Conservation (phyloP, 2,113 vertebrate species). For the Riparia riparia region DNA sequence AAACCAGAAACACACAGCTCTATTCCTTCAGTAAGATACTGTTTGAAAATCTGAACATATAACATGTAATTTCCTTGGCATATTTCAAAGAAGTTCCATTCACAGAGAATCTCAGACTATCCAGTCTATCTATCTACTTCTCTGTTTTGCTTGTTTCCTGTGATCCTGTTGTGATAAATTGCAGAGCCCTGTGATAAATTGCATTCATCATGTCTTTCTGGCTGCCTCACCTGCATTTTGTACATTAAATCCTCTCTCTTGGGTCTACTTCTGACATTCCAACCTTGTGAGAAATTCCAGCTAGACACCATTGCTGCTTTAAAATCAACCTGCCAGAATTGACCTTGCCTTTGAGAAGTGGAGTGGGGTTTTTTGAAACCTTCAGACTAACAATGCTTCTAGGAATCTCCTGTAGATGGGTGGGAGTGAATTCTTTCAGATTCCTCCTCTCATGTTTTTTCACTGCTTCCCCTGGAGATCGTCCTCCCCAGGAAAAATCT, state of each 20-base stretch:
- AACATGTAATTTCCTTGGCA: constrained; percentile 5
- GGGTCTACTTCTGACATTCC: constrained; percentile 63
- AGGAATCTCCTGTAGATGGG: constrained; percentile 42
- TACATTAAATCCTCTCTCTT: constrained; percentile 56
- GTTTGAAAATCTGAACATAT: not conserved
- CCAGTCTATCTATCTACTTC: constrained; percentile 36
- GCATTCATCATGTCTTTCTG: constrained; percentile 57
- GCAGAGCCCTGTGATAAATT: constrained; percentile 59
- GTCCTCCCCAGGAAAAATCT: not conserved
- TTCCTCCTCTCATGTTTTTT: constrained; percentile 23
- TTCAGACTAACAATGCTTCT: constrained; percentile 30
- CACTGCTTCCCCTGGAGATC: constrained; percentile 10
- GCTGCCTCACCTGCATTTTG: constrained; percentile 61
- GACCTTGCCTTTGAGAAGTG: constrained; percentile 31
- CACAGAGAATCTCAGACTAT: constrained; percentile 20
- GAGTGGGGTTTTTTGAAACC: constrained; percentile 16
- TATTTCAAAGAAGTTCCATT: constrained; percentile 29
- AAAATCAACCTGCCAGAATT: constrained; percentile 57
- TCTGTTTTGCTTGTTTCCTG: constrained; percentile 56
- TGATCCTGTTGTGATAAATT: constrained; percentile 60
- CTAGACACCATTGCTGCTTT: constrained; percentile 15
- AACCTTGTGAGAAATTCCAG: constrained; percentile 58
- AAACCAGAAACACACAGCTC: not conserved
- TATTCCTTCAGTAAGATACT: constrained; percentile 1
- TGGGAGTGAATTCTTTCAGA: constrained; percentile 55